Conservation (phyloP, 2,797 vertebrate genomes). For the Sebastolobus alascanus region DNA sequence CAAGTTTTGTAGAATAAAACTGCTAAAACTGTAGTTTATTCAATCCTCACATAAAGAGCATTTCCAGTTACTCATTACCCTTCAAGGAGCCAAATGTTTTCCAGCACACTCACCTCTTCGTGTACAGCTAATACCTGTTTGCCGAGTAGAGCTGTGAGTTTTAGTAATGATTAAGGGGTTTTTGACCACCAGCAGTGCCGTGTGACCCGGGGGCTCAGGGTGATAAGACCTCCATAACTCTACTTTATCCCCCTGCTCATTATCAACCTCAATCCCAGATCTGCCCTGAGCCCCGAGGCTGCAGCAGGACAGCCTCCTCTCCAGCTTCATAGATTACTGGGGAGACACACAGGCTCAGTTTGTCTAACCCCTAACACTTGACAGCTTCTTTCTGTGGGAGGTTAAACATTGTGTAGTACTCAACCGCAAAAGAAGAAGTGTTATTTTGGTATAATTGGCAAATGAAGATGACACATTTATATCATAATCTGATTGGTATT, state of each 20-base stretch:
- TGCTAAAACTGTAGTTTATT: background rate
- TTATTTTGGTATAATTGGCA: background rate
- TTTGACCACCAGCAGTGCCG: slow-evolving; percentile 73
- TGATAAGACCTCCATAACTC: slow-evolving; percentile 86
- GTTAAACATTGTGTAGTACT: slow-evolving; percentile 22
- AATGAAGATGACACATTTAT: background rate
- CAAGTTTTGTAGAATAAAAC: background rate
- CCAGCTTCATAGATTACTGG: slow-evolving; percentile 66
- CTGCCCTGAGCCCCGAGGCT: slow-evolving; percentile 68
- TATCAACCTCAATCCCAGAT: slow-evolving; percentile 77
- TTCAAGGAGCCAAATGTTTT: background rate
- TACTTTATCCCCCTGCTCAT: slow-evolving; percentile 84
- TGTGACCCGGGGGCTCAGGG: slow-evolving; percentile 77
- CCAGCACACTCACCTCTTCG: background rate
- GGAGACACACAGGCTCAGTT: slow-evolving; percentile 69
- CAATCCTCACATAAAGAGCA: background rate
- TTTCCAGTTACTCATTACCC: background rate
- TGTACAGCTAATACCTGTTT: slow-evolving; percentile 28
- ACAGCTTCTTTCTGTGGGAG: slow-evolving; percentile 43
- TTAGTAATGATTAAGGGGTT: slow-evolving; percentile 51
- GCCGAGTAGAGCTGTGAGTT: slow-evolving; percentile 25
- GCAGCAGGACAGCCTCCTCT: slow-evolving; percentile 46
- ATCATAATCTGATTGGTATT: slow-evolving; percentile 1
- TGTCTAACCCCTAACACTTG: slow-evolving; percentile 59
- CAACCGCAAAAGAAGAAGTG: slow-evolving; percentile 12